Evolutionary conservation across 1,140 invertebrate species (phyloP), one percentile per base, ranked within the genome.

Genomic region (Leptinotarsa lineolata): DNA sequence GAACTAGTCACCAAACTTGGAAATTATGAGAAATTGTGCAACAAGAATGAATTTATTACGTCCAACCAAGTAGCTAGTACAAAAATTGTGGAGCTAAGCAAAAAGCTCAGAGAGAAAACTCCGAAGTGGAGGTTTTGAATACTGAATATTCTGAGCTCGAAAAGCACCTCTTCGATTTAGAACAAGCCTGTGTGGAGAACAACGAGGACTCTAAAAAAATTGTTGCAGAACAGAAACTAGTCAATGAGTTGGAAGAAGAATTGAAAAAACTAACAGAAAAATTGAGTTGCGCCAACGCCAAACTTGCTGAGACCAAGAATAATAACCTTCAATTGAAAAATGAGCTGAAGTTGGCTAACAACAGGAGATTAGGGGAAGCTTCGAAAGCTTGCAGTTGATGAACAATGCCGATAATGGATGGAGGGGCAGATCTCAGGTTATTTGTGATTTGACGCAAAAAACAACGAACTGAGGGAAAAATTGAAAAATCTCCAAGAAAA

Each of bases 391-490:
- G 8, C 76, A 79, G 70, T 73, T 21, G 45, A 63, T 78, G 8
- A 75, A 58, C 24, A 78, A 72, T 54, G 46, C 69, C 0, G 63
- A 45, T 68, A 76, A 84, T 0, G 86, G 84, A 30, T 93, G 91
- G 91, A 89, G 91, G 75, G 92, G 92, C 11, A 86, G 92, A 76
- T 90, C 91, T 2, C 90, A 93, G 76, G 90, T 92, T 80, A 92
- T 93, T 72, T 79, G 88, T 16, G 84, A 88, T 39, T 81, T 93
- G 24, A 90, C 91, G 78, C 87, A 89, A 72, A 91, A 85, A 84
- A 92, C 59, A 81, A 80, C 16, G 90, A 92, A 73, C 77, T 92
- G 0, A 89, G 89, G 76, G 86, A 87, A 22, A 92, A 89, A 79
- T 76, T 92, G 8, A 82, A 71, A 71, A 15, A 8, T 63, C 16